These are phyloP conservation scores for Borostomias antarcticus DNA, from an alignment of 2,797 vertebrate genomes.

Conservation along the genomic window DNA sequence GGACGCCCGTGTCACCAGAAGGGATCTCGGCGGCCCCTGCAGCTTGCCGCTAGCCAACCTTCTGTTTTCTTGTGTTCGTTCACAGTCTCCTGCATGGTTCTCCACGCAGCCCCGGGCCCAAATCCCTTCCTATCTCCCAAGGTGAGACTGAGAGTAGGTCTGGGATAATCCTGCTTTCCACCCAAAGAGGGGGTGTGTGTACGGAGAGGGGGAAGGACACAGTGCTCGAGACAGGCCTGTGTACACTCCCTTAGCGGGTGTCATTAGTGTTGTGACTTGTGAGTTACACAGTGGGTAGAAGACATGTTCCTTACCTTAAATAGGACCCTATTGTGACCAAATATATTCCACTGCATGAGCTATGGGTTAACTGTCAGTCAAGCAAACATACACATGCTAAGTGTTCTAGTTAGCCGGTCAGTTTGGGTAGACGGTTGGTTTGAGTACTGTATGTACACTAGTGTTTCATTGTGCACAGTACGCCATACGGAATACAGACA, in stretches of 20 bases:
- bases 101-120: slow-evolving; percentile 19
- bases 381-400: slow-evolving; percentile 43
- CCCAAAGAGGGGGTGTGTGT: background rate
- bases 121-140: slow-evolving; percentile 13
- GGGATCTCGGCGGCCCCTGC: slow-evolving; percentile 34
- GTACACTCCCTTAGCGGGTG: no score
- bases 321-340: no score
- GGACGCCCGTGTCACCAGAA: slow-evolving; percentile 37
- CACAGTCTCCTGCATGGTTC: slow-evolving; percentile 23
- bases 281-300: no score
- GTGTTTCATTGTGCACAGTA: slow-evolving; percentile 18
- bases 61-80: slow-evolving; percentile 52
- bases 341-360: no score
- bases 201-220: background rate
- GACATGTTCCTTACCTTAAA: no score
- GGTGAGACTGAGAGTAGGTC: slow-evolving; percentile 9
- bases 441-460: slow-evolving; percentile 23
- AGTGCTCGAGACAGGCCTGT: no score
- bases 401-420: slow-evolving; percentile 30
- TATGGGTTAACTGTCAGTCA: no score
- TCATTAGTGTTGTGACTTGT: no score
- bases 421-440: slow-evolving; percentile 7
- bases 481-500: no score
- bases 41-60: slow-evolving; percentile 34
- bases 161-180: background rate